Base-by-base conservation (phyloP, 1,140 invertebrate species). In the Diploscapter pachys region DNA sequence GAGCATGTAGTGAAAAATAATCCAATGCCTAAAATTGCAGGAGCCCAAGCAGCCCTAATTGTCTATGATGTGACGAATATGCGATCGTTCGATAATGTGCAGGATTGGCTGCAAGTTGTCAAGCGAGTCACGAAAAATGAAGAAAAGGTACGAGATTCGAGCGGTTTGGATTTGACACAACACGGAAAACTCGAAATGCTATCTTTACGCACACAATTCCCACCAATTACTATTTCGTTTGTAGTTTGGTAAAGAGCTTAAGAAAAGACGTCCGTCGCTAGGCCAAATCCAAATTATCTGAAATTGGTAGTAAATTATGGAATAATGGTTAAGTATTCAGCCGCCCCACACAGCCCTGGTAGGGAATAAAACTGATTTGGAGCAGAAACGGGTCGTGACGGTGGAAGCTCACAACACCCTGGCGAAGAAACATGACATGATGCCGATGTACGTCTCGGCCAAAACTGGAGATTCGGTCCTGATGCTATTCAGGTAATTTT, bases 281-380 rank as follows among this genome's bases (percentile, higher is more conserved):
- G 1, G 31, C 1, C 31, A 0, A 1, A 31, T 31, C 31, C 31
- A 31, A 31, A 31, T 31, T 31, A 31, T 31, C 31, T 31, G 31
- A 31, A 31, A 31, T 31, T 31, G 31, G 31, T 31, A 31, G 31
- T 31, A 31, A 31, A 0, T 31, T 31, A 31, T 31, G 31, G 31
- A 31, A 31, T 31, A 31, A 31, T 31, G 31, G 31, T 13, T 55
- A 4, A 53, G n/a, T 54, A 80, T 85, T 52, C 65, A 83, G 82
- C 87, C 87, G 73, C 91, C 91, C 2, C 83, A 91, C 70, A 88
- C 92, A 81, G 91, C 91, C 48, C 83, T 95, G 55, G 89, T 94
- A 71, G 93, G 92, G 4, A 95, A 95, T 85, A 95, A 95, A 89
- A 90, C 88, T 86, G 93, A 95, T 86, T 88, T 94, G 81, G 93